phyloP scores from a whole-genome alignment of 2,113 vertebrate species.

The Grus americana region DNA sequence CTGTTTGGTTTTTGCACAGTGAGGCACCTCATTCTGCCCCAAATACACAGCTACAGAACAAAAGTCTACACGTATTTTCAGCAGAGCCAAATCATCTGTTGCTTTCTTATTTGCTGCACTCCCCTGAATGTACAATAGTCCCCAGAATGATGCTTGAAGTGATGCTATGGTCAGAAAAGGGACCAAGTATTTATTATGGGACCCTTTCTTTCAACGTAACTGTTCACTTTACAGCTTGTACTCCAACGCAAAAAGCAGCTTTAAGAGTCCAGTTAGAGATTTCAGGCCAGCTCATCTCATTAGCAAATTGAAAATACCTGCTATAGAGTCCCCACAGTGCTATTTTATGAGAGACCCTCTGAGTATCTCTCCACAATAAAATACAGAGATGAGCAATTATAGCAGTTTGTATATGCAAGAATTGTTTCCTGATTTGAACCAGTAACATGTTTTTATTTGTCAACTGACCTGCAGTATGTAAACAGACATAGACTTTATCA shows the following conservation, averaged over 20 bases:
- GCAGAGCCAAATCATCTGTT: neutral
- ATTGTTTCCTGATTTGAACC: neutral
- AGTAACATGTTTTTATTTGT: neutral
- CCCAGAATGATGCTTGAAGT: neutral
- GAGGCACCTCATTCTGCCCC: neutral
- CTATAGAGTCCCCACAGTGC: neutral
- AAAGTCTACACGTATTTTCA: neutral
- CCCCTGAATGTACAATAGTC: neutral
- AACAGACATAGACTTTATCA: constrained; percentile 6
- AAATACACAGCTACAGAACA: neutral
- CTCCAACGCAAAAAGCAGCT: neutral
- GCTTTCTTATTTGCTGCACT: neutral
- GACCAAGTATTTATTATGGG: neutral
- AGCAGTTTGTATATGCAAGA: neutral
- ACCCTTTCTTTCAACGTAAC: neutral
- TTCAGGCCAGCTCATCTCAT: neutral
- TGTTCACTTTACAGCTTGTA: neutral
- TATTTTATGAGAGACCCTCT: neutral
- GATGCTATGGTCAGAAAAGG: neutral
- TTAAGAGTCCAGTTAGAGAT: neutral
- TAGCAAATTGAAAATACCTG: neutral
- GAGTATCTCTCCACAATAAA: neutral
- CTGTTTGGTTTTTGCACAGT: neutral
- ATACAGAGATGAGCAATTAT: neutral
- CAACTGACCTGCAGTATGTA: neutral